Evolutionary conservation across 2,797 vertebrate species (phyloP).

Genomic region (Sorex maritimensis): DNA sequence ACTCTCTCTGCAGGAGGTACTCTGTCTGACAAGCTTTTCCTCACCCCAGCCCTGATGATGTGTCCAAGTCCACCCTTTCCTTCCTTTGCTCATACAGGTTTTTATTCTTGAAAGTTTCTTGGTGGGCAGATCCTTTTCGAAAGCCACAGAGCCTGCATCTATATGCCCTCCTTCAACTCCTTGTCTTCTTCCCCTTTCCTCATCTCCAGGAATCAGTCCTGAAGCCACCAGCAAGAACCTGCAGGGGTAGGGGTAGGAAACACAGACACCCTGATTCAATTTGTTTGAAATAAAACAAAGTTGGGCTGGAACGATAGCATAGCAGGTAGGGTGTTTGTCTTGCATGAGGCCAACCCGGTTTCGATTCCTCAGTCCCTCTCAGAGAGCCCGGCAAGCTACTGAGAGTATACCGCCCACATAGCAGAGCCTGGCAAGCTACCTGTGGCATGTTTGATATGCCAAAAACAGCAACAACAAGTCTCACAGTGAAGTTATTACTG

Average conservation of each 20-base stretch:
- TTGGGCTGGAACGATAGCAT: no score
- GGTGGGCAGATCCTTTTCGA: neutral
- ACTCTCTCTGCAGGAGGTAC: neutral
- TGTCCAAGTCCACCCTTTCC: neutral
- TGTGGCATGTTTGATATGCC: no score
- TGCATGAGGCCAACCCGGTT: no score
- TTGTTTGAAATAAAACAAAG: neutral
- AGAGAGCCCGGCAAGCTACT: no score
- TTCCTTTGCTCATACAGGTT: fast-evolving
- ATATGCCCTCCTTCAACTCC: neutral
- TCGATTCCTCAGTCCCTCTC: no score
- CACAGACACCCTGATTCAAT: neutral
- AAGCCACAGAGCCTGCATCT: neutral
- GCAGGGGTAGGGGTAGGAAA: neutral
- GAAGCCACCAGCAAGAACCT: neutral
- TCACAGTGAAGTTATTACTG: no score
- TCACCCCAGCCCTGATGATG: neutral
- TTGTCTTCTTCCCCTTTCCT: neutral
- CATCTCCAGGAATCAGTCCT: constrained; percentile 29
- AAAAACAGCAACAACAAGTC: no score
- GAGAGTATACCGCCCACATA: no score
- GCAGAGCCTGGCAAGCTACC: no score
- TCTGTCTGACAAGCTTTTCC: neutral
- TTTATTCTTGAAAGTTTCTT: neutral
- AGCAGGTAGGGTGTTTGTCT: no score